Evolutionary conservation across 2,113 vertebrate genomes (phyloP).

Genomic region (Esox niger): DNA sequence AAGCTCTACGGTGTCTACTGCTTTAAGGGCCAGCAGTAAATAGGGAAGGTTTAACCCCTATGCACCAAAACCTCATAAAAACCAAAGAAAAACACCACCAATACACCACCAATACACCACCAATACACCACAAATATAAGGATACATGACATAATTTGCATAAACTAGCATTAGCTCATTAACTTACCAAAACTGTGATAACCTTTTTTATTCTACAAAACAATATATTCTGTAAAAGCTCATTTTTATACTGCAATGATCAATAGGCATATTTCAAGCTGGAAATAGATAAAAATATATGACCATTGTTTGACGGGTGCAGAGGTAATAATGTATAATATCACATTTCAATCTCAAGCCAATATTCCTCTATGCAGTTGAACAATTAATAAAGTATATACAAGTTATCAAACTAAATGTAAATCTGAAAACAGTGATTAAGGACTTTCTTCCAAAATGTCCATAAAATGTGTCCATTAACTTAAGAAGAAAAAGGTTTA

Average conservation of each 20-base stretch:
- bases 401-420: background rate
- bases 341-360: background rate
- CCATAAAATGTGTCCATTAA: background rate
- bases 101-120: conserved; percentile 40
- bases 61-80: conserved; percentile 29
- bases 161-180: conserved; percentile 73
- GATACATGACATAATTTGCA: conserved; percentile 70
- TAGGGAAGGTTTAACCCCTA: background rate
- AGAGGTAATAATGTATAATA: background rate
- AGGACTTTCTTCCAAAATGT: background rate
- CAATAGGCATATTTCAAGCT: conserved; percentile 28
- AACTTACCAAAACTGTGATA: conserved; percentile 88
- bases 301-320: background rate
- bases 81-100: conserved; percentile 67
- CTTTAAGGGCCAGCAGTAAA: conserved; percentile 79
- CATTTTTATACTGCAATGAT: conserved; percentile 67
- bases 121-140: conserved; percentile 47
- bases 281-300: background rate
- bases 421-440: background rate
- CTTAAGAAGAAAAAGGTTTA: no score
- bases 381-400: background rate
- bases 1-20: conserved; percentile 95
- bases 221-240: conserved; percentile 52
- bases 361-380: no score
- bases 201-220: conserved; percentile 76